Base-by-base conservation (phyloP, 2,888 invertebrate genomes). In the Zhuqinia jingwanae region DNA sequence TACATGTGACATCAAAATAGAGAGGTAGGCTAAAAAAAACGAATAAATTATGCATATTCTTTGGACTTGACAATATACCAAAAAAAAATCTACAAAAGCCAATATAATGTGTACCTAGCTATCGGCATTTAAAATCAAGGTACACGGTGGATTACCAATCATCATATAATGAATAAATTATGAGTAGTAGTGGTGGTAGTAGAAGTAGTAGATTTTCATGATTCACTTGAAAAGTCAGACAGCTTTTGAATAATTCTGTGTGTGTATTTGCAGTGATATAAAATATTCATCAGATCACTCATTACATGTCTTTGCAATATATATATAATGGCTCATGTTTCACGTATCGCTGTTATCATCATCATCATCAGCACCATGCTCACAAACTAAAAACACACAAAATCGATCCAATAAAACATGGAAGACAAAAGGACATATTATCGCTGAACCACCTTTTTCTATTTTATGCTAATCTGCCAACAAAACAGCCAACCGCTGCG, bases 371-470 rank as follows among this genome's bases (percentile, higher is more conserved):
- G 50, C 25, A 75, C n/a, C 75, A 17, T 8, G 3, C 36, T 75
- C 70, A 50, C 75, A 75, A 50, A 53, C 53, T n/a, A n/a, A n/a
- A 53, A 75, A 27, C 75, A 53, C 75, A 53, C 50, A 75, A 75
- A n/a, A 75, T 53, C 22, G 30, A 75, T 53, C 30, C 53, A 75
- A 75, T 75, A 73, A 73, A 27, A 25, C 47, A 22, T 75, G n/a
- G 50, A 53, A 27, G 30, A 36, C 36, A 8, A 75, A 75, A 53
- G 27, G 22, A 68, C 68, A 68, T 27, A 53, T 53, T 8, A 75
- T 75, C 75, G 53, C 75, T 53, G 50, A 30, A 75, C 75, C 75
- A 75, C 53, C 75, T 73, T 75, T 50, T 75, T 53, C 53, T n/a
- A n/a, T 27, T 75, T 75, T 75, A 75, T 75, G 75, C 53, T 75